A percentile compares a stretch with the other conserved stretches of the same genome.
Evolutionary conservation across 1,140 invertebrate species (phyloP).

Genomic region (Psix sp.): DNA sequence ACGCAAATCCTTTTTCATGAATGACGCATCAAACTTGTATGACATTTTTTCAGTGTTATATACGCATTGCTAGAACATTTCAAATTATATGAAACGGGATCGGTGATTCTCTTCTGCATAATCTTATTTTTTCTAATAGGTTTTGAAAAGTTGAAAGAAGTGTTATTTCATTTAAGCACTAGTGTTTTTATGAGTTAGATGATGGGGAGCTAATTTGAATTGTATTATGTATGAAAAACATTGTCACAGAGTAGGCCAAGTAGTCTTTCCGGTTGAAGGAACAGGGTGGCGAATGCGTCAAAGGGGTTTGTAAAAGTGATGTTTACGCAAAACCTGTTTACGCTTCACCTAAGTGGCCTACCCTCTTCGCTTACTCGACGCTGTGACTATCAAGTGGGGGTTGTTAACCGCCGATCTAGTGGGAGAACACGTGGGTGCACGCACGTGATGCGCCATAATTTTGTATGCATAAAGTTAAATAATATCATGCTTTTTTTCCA

Average conservation of each 20-base stretch:
- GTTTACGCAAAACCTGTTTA: conserved; percentile 66
- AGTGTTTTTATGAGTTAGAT: background rate
- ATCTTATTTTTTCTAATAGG: no score
- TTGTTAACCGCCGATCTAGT: conserved; percentile 56
- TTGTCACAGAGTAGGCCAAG: conserved; percentile 34
- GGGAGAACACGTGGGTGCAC: conserved; percentile 60
- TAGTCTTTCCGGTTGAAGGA: conserved; percentile 32
- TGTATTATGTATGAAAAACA: conserved; percentile 39
- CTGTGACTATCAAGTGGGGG: conserved; percentile 58
- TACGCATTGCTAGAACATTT: background rate
- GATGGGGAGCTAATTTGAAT: conserved; percentile 8
- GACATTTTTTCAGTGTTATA: conserved; percentile 1
- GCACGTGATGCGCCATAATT: conserved; percentile 58
- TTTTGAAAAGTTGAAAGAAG: no score
- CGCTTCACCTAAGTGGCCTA: conserved; percentile 62
- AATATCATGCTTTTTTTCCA: conserved; percentile 31
- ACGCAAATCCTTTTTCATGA: conserved; percentile 18
- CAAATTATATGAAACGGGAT: no score
- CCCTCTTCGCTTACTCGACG: conserved; percentile 57
- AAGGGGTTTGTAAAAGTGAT: conserved; percentile 64
- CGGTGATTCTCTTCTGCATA: no score
- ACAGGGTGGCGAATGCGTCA: conserved; percentile 47
- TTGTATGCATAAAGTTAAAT: conserved; percentile 34
- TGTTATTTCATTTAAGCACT: background rate
- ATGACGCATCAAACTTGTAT: conserved; percentile 24